These are phyloP conservation scores for Synergus gifuensis DNA, from an alignment of 2,888 invertebrate species.

Conservation along the genomic window DNA sequence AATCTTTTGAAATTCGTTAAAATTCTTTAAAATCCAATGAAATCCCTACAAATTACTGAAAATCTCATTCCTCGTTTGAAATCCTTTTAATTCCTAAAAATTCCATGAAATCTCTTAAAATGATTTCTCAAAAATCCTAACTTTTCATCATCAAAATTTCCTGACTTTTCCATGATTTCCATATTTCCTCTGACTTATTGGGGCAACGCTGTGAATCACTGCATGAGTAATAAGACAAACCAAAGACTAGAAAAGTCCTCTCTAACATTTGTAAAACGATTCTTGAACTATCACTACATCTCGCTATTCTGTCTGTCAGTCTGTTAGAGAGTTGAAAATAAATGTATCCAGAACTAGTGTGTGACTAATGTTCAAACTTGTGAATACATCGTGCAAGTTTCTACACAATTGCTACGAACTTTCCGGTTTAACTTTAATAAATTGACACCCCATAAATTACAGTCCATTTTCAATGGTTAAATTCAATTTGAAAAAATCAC, in stretches of 20 bases:
- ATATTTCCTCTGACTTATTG: no score
- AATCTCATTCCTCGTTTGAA: no score
- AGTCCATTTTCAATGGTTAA: neutral
- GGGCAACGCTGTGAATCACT: neutral
- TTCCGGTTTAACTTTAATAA: constrained; percentile 12
- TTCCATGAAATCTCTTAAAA: no score
- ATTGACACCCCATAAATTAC: neutral
- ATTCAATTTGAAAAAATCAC: neutral
- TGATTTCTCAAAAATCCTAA: no score
- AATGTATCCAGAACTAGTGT: constrained; percentile 28
- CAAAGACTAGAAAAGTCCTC: neutral
- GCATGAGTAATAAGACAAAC: neutral
- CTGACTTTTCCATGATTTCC: no score
- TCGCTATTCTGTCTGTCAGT: constrained; percentile 10
- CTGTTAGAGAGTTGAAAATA: constrained; percentile 33
- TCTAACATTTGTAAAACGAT: constrained; percentile 3
- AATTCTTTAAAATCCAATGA: no score
- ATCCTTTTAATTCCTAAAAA: no score
- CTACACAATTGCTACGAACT: neutral
- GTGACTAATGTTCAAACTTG: constrained; percentile 21
- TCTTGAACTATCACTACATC: constrained; percentile 13
- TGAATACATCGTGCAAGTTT: neutral
- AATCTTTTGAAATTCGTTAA: no score
- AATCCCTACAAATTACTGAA: no score
- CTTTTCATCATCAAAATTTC: no score